Evolutionary conservation across 2,888 invertebrate species (phyloP), one percentile per base, ranked within the genome.

Genomic region (Drosophila kambysellisi): DNA sequence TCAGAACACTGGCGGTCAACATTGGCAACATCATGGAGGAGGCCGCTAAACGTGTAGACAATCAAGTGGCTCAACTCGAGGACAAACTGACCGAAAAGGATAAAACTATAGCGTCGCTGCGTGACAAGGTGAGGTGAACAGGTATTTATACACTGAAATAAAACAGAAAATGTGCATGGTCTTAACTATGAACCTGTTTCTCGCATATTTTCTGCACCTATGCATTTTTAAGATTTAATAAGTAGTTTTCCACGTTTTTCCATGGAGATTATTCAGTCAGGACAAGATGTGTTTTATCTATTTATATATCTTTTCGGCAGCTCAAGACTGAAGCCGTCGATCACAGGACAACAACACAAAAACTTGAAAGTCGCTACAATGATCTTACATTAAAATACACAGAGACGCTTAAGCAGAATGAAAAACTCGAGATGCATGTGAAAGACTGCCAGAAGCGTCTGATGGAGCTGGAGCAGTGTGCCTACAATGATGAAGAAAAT

Each of bases 21-120:
- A 92, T 96, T 60, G 92, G 94, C 0, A 94, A 93, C 59, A 93
- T 95, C 0, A 94, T 95, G 89, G 94, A 94, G 46, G 95, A 95
- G 58, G 94, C 95, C 0, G 95, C 95, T 70, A 89, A 92, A 0
- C 94, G 94, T 72, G 94, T 95, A 46, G 95, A 95, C 80, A 93
- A 89, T n/a, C 95, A 96, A 91, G 92, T 95, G 57, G 94, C 94
- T 7, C 93, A 94, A 59, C 91, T 95, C 0, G 95, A 94, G 87
- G 93, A 94, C 4, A 94, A 94, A 74, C 95, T 95, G 79, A 94
- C 94, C 35, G 94, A 94, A 58, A 95, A 95, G 90, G 94, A 95
- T 35, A 93, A 94, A 62, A 92, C 93, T 68, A 91, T 95, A 0
- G 92, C 93, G 57, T 93, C 93, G 63, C 93, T 94, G 4, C 84